These are phyloP conservation scores for Geodia barretti DNA, from an alignment of 37 sponge, comb jelly and placozoan genomes.

Conservation along the genomic window DNA sequence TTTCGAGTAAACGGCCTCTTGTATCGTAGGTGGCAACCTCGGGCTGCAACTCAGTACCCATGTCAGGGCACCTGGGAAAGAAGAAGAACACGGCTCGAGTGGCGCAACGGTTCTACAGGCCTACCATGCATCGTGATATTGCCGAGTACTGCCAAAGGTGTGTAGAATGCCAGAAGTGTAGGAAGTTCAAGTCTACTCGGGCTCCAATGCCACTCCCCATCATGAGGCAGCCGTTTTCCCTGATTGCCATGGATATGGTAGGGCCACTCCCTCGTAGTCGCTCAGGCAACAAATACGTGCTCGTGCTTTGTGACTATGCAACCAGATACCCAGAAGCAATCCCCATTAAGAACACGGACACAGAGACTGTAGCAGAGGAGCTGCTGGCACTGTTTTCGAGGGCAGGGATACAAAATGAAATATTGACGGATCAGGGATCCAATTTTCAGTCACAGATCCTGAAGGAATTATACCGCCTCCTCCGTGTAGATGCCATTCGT, in stretches of 20 bases:
- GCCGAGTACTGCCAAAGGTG: constrained; percentile 44
- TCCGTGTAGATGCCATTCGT: constrained; percentile 11
- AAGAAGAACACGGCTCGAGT: constrained; percentile 53
- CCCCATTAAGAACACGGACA: constrained; percentile 37
- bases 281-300: constrained; percentile 33
- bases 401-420: constrained; percentile 52
- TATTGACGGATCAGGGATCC: constrained; percentile 57
- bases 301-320: constrained; percentile 62
- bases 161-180: constrained; percentile 36
- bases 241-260: constrained; percentile 68
- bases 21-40: too few relatives aligned
- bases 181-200: background rate
- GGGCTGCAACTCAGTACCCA: too few relatives aligned
- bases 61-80: constrained; percentile 57
- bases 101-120: constrained; percentile 49
- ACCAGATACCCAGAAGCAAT: constrained; percentile 65
- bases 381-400: constrained; percentile 49
- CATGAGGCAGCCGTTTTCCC: constrained; percentile 42
- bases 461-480: constrained; percentile 28
- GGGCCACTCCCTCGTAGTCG: constrained; percentile 49
- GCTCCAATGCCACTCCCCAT: constrained; percentile 70
- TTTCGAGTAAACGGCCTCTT: too few relatives aligned
- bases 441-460: constrained; percentile 43
- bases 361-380: constrained; percentile 49
- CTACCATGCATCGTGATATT: constrained; percentile 44